A percentile compares a stretch with the other conserved stretches of the same genome.
Evolutionary conservation across 2,113 vertebrate species (phyloP).

Genomic region (Origma solitaria): DNA sequence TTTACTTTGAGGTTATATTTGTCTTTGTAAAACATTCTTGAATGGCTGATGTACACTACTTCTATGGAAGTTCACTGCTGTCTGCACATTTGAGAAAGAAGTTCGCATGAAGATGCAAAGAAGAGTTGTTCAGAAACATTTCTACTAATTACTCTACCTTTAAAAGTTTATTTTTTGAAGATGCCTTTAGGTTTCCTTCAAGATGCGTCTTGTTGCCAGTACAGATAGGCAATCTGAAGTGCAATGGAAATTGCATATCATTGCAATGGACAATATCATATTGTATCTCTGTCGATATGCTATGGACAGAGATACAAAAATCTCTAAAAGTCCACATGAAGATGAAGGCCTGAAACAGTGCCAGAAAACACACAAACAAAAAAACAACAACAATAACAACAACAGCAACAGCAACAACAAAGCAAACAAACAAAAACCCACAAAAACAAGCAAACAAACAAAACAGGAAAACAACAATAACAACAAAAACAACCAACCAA

Average conservation of each 20-base stretch:
- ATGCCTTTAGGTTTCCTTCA: background rate
- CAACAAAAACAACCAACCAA: background rate
- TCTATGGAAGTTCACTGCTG: background rate
- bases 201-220: background rate
- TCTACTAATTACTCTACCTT: background rate
- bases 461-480: too few relatives aligned
- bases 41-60: background rate
- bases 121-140: background rate
- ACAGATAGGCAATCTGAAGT: background rate
- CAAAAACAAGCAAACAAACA: background rate
- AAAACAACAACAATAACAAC: background rate
- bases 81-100: background rate
- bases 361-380: background rate
- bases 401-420: too few relatives aligned
- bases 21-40: background rate
- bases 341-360: background rate
- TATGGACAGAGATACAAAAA: background rate
- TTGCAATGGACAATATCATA: too few relatives aligned
- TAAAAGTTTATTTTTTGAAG: background rate
- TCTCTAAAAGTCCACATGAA: background rate
- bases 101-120: background rate
- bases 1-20: background rate
- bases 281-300: too few relatives aligned
- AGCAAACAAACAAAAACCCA: too few relatives aligned
- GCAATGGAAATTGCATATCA: too few relatives aligned